These are phyloP conservation scores for Enteromius argenteus DNA, from an alignment of 2,797 vertebrate species.

Conservation along the genomic window DNA sequence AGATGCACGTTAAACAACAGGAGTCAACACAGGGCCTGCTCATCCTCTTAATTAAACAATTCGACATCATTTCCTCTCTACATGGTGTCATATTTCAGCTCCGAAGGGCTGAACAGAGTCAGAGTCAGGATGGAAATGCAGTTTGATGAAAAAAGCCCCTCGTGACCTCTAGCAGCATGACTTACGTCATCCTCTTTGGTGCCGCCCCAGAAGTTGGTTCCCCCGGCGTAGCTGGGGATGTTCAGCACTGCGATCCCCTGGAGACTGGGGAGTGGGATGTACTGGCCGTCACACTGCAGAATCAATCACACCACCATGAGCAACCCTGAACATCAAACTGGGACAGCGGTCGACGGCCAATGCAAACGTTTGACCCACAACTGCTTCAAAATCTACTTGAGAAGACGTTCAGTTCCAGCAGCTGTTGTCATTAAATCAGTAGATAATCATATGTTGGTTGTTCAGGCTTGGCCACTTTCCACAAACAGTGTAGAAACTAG, in stretches of 20 bases:
- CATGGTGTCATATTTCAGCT: slow-evolving; percentile 5
- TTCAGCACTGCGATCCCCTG: slow-evolving; percentile 97
- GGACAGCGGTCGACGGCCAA: not conserved
- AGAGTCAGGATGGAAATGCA: not conserved
- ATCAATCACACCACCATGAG: slow-evolving; percentile 47
- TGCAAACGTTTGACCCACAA: not conserved
- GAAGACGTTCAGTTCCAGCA: not conserved
- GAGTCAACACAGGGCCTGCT: not conserved
- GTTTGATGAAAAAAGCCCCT: not conserved
- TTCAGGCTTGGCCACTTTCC: slow-evolving; percentile 1
- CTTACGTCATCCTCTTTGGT: slow-evolving; percentile 98
- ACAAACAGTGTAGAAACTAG: not conserved
- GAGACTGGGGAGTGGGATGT: slow-evolving; percentile 96
- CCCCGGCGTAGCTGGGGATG: slow-evolving; percentile 97
- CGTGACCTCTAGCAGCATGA: slow-evolving; percentile 55
- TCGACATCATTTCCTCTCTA: not conserved
- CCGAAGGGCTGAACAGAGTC: not conserved
- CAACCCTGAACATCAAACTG: not conserved
- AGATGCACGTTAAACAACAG: slow-evolving; percentile 22
- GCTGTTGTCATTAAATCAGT: not conserved
- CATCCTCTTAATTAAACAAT: not conserved
- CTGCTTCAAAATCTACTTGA: not conserved
- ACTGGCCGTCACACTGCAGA: slow-evolving; percentile 94
- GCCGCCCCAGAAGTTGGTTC: slow-evolving; percentile 98
- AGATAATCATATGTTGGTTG: not conserved